Evolutionary conservation across 2,888 invertebrate species (phyloP).

Genomic region (Deladenus siricidicola): DNA sequence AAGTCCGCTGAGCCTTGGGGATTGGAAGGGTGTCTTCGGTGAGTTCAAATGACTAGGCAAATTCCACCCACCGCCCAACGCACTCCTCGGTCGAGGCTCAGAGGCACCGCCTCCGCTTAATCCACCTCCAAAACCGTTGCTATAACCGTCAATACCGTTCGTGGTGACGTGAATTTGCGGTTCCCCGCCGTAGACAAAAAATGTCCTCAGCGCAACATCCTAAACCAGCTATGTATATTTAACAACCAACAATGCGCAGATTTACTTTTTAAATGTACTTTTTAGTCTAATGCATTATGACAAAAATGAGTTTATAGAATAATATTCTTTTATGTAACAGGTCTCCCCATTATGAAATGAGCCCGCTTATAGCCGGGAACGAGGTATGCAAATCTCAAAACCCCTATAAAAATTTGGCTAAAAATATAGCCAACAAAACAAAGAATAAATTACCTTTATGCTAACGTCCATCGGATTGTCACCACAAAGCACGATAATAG

Average conservation of each 20-base stretch:
- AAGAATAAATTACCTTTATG: conserved; percentile 10
- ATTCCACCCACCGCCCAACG: background rate
- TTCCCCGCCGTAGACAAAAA: conserved; percentile 75
- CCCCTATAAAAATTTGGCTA: background rate
- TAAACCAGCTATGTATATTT: background rate
- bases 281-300: too few species aligned
- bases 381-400: too few species aligned
- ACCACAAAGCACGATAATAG: conserved; percentile 75
- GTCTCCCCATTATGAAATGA: too few species aligned
- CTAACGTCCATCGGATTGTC: conserved; percentile 15
- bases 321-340: too few species aligned
- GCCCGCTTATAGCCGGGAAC: too few species aligned
- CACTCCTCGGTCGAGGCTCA: too few species aligned
- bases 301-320: too few species aligned
- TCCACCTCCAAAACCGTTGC: too few species aligned
- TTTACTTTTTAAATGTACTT: too few species aligned
- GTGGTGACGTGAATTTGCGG: conserved; percentile 34
- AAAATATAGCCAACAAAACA: background rate
- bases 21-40: background rate
- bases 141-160: too few species aligned
- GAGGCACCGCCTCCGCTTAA: background rate
- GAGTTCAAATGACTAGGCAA: background rate
- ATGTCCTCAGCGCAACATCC: conserved; percentile 26
- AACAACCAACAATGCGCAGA: too few species aligned
- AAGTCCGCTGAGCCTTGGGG: background rate